These are phyloP conservation scores for Ophraella communa DNA, from an alignment of 2,888 invertebrate genomes.

Conservation along the genomic window DNA sequence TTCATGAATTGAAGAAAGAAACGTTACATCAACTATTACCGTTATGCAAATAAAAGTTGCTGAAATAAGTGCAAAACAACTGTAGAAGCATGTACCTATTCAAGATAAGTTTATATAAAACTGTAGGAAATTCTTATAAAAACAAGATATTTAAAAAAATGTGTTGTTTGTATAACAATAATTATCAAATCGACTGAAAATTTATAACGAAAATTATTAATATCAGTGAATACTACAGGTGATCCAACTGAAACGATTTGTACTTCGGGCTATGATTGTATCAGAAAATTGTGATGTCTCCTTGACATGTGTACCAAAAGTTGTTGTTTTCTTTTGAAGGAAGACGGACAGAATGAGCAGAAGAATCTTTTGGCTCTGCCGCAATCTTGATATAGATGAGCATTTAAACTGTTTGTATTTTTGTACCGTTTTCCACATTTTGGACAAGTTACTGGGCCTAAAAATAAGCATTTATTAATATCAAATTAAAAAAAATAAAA, in stretches of 20 bases:
- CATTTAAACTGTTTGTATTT: slow-evolving; percentile 40
- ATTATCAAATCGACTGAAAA: not conserved
- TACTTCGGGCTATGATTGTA: slow-evolving; percentile 1
- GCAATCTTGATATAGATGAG: slow-evolving; percentile 39
- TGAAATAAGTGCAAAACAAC: no score
- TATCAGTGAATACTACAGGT: not conserved
- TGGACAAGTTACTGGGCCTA: slow-evolving; percentile 36
- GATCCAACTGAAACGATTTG: not conserved
- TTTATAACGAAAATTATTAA: not conserved
- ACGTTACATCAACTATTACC: no score
- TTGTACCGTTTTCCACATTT: slow-evolving; percentile 43
- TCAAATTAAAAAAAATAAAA: not conserved
- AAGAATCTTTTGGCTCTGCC: slow-evolving; percentile 16
- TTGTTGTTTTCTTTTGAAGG: slow-evolving; percentile 28
- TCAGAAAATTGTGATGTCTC: slow-evolving; percentile 22
- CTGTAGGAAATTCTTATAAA: not conserved
- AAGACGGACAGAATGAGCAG: slow-evolving; percentile 21
- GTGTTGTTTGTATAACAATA: not conserved
- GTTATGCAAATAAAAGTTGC: no score
- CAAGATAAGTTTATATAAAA: no score
- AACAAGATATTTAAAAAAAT: not conserved
- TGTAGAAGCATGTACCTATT: no score
- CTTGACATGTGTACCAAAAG: slow-evolving; percentile 32
- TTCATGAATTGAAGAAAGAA: no score
- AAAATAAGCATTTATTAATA: slow-evolving; percentile 2